These are phyloP conservation scores for Lycaon pictus DNA, from an alignment of 2,113 vertebrate genomes.

Conservation along the genomic window DNA sequence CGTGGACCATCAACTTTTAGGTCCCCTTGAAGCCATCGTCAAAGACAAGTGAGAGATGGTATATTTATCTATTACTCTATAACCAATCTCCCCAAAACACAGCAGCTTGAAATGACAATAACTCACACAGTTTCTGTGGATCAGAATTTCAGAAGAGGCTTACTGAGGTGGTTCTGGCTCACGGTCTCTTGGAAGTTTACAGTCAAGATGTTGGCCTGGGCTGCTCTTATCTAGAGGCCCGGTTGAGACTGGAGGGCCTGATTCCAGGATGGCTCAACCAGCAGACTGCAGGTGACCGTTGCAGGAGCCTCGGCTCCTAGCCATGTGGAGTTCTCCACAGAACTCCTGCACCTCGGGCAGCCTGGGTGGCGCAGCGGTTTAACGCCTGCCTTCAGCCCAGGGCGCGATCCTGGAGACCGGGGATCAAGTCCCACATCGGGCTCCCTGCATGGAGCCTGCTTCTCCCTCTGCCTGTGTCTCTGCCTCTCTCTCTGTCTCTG, in stretches of 20 bases:
- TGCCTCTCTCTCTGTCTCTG: too few relatives aligned
- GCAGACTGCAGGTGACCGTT: rapidly evolving
- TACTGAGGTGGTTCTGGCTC: neutral
- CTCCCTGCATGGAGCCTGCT: too few relatives aligned
- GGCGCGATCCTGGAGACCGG: too few relatives aligned
- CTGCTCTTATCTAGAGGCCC: neutral
- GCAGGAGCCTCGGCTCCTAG: neutral
- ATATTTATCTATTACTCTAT: neutral
- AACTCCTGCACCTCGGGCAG: neutral
- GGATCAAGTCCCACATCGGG: too few relatives aligned
- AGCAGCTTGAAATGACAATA: neutral
- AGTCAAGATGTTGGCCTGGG: neutral
- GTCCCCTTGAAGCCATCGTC: neutral
- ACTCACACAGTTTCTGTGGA: neutral
- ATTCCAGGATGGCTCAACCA: neutral
- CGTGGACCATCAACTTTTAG: neutral
- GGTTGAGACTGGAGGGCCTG: neutral
- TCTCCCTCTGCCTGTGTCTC: too few relatives aligned
- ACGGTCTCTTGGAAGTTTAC: neutral
- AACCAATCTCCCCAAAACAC: neutral
- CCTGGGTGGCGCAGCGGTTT: too few relatives aligned
- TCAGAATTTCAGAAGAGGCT: neutral
- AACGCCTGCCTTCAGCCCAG: too few relatives aligned
- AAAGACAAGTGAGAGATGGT: neutral
- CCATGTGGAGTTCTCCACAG: rapidly evolving